A percentile compares a stretch with the other conserved stretches of the same genome.
Conservation (phyloP, 2,888 invertebrate genomes). For the Blomia tropicalis region DNA sequence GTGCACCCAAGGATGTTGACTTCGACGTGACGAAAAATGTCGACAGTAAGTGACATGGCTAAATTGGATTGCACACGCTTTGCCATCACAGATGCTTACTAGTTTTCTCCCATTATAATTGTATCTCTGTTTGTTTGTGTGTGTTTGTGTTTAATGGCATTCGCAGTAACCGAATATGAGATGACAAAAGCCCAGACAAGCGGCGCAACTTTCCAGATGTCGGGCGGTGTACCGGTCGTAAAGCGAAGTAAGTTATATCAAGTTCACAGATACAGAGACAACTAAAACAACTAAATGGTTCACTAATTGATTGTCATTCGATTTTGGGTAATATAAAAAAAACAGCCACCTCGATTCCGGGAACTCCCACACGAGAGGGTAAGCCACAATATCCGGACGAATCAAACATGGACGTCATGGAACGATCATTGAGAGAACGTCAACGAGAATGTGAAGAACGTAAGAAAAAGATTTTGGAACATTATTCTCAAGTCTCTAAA, state of each 20-base stretch:
- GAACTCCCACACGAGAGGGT: not conserved
- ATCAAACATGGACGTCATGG: conserved; percentile 28
- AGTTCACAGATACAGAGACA: too few species aligned
- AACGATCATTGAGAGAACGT: conserved; percentile 30
- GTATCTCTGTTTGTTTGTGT: not conserved
- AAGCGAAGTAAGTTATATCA: conserved; percentile 6
- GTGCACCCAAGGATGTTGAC: conserved; percentile 29
- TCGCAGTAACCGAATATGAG: conserved; percentile 4
- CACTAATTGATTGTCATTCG: too few species aligned
- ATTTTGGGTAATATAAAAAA: too few species aligned
- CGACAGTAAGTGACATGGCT: conserved; percentile 29
- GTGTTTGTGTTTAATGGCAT: too few species aligned
- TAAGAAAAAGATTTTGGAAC: conserved; percentile 30
- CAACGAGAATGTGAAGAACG: conserved; percentile 30
- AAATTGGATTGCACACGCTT: too few species aligned
- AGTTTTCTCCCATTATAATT: too few species aligned
- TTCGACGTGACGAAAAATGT: conserved; percentile 30
- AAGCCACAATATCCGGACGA: not conserved
- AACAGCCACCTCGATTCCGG: not conserved
- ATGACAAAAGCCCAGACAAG: conserved; percentile 18
- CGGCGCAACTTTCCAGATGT: conserved; percentile 30
- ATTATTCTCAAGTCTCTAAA: conserved; percentile 30
- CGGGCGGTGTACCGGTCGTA: conserved; percentile 30
- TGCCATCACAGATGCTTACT: too few species aligned
- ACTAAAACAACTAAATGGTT: too few species aligned